Percentiles rank a stretch among this genome's conserved stretches.
Evolutionary conservation across 2,797 vertebrate species (phyloP).

Genomic region (Cygnus olor): DNA sequence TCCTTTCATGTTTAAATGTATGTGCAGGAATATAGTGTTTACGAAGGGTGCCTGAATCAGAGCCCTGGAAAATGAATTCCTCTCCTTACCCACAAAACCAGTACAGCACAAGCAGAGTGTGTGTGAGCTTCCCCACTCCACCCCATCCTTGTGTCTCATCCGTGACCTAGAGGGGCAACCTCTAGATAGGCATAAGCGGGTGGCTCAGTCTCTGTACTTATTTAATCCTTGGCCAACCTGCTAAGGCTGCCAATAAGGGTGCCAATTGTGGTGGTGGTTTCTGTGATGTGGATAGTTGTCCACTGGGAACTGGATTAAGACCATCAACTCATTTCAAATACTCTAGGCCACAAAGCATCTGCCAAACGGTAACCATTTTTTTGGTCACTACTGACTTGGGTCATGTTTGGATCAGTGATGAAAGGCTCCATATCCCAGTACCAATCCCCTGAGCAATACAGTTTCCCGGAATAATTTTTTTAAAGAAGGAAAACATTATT

Average conservation of each 20-base stretch:
- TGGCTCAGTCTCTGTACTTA: slow-evolving; percentile 58
- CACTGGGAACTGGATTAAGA: slow-evolving; percentile 74
- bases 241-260: slow-evolving; percentile 59
- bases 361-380: slow-evolving; percentile 65
- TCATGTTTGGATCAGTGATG: slow-evolving; percentile 67
- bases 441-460: slow-evolving; percentile 33
- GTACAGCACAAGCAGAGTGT: slow-evolving; percentile 58
- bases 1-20: not conserved
- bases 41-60: slow-evolving; percentile 37
- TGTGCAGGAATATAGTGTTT: not conserved
- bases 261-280: slow-evolving; percentile 75
- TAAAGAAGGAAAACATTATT: slow-evolving; percentile 23
- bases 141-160: slow-evolving; percentile 55
- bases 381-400: slow-evolving; percentile 59
- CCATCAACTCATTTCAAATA: slow-evolving; percentile 69
- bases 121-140: slow-evolving; percentile 58
- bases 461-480: slow-evolving; percentile 62
- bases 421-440: slow-evolving; percentile 66
- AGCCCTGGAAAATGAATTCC: slow-evolving; percentile 45
- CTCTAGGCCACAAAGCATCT: slow-evolving; percentile 69
- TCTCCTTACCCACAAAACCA: slow-evolving; percentile 64
- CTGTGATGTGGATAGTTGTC: slow-evolving; percentile 73
- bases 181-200: slow-evolving; percentile 59
- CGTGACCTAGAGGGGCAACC: slow-evolving; percentile 66
- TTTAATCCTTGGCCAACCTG: slow-evolving; percentile 70